Evolutionary conservation across 2,113 vertebrate genomes (phyloP).

Genomic region (Dinomys branickii): DNA sequence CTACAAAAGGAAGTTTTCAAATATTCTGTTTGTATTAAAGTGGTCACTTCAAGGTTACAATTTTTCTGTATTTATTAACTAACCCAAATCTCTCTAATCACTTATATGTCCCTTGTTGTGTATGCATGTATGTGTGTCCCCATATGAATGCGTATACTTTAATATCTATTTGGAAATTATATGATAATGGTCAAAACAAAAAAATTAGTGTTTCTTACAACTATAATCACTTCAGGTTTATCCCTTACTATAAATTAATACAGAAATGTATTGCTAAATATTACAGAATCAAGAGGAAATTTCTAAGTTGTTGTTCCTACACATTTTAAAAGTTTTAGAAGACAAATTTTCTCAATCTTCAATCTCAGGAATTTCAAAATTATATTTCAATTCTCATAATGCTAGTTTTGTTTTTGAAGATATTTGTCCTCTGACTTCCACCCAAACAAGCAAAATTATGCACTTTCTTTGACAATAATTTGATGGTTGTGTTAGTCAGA

Average conservation of each 20-base stretch:
- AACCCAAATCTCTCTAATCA: background rate
- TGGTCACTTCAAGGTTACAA: background rate
- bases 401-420: background rate
- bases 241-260: background rate
- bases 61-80: background rate
- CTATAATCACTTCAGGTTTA: background rate
- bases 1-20: background rate
- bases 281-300: background rate
- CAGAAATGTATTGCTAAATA: background rate
- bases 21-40: background rate
- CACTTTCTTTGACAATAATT: background rate
- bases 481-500: background rate
- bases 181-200: background rate
- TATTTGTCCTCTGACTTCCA: background rate
- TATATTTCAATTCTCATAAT: conserved; percentile 1
- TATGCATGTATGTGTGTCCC: background rate
- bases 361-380: conserved; percentile 13
- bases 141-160: background rate
- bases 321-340: background rate
- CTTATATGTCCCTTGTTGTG: background rate
- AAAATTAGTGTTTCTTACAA: background rate
- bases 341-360: background rate
- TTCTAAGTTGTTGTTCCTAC: background rate
- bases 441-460: background rate
- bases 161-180: background rate